Base-by-base conservation (phyloP, 2,113 vertebrate species). In the Cromileptes altivelis region DNA sequence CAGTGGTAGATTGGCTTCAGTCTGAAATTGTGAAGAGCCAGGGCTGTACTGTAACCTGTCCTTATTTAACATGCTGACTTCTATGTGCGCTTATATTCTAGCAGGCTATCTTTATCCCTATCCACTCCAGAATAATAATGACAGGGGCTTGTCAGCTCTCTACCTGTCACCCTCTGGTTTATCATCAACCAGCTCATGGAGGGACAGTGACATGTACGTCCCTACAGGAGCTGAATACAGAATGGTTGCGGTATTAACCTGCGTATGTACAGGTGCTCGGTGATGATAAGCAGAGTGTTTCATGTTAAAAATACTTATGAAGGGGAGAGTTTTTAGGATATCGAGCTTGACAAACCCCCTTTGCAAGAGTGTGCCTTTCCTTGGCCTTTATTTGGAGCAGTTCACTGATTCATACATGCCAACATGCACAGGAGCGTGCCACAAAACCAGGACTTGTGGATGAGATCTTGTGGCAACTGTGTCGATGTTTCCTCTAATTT, bases 381-480 rank as follows among this genome's bases (percentile, higher is more conserved):
- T 55, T 27, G 47, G 68, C 60, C 65, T 75, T 70, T 23, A 78
- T 71, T 49, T 80, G 53, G 27, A 77, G 42, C 53, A 73, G 47
- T 42, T 74, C 11, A 71, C 55, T 57, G 19, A 73, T 75, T 82
- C 49, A 76, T 65, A 49, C 49, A 85, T 65, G 53, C 42, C 50
- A 75, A 37, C 61, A 67, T 82, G 63, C 64, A 78, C 70, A 81
- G 76, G 80, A 73, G 50, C 21, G 2, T 53, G 55, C 65, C 76
- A 88, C 77, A 70, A 74, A 85, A 76, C 70, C 70, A 86, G 60
- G 58, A 91, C 67, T 80, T 82, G 75, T 56, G 83, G 80, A 86
- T 68, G 70, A 83, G 77, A 79, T 88, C 58, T 65, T 72, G 65
- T 69, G 81, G 72, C 60, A 75, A 84, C 69, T 70, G 61, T 84